A percentile compares a stretch with the other conserved stretches of the same genome.
Conservation (phyloP, 2,888 invertebrate genomes). For the Lepidonotus clava region DNA sequence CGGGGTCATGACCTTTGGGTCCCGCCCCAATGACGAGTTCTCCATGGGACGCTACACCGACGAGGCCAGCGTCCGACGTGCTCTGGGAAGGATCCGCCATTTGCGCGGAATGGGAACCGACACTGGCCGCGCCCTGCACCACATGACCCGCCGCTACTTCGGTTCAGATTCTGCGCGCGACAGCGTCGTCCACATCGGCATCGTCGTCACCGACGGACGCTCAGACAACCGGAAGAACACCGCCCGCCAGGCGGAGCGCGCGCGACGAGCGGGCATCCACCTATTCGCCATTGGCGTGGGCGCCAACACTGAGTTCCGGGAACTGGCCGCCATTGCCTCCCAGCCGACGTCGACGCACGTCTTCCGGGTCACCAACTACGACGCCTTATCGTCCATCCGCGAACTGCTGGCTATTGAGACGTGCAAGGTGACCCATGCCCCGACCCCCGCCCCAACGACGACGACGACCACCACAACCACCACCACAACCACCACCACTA, state of each 20-base stretch:
- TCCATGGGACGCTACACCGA: background rate
- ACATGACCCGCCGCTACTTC: conserved; percentile 61
- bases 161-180: conserved; percentile 62
- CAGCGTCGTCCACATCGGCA: conserved; percentile 68
- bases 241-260: conserved; percentile 66
- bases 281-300: conserved; percentile 78
- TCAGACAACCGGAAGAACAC: conserved; percentile 68
- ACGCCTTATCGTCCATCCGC: conserved; percentile 71
- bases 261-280: conserved; percentile 70
- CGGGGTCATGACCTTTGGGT: conserved; percentile 53
- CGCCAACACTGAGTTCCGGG: conserved; percentile 68
- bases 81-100: conserved; percentile 47
- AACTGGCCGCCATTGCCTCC: conserved; percentile 73
- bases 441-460: background rate
- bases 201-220: conserved; percentile 76
- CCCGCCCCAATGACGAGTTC: conserved; percentile 29
- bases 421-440: conserved; percentile 64
- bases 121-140: conserved; percentile 63
- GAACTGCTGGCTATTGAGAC: conserved; percentile 73
- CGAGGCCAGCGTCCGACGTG: background rate
- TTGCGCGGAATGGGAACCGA: conserved; percentile 57
- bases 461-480: conserved; percentile 21
- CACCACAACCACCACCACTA: conserved; percentile 4
- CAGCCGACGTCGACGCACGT: conserved; percentile 70
- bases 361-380: conserved; percentile 73